Percentiles rank a stretch among this genome's conserved stretches.
These are phyloP conservation scores for Uropetala carovei DNA, from an alignment of 2,888 invertebrate genomes.

Conservation along the genomic window DNA sequence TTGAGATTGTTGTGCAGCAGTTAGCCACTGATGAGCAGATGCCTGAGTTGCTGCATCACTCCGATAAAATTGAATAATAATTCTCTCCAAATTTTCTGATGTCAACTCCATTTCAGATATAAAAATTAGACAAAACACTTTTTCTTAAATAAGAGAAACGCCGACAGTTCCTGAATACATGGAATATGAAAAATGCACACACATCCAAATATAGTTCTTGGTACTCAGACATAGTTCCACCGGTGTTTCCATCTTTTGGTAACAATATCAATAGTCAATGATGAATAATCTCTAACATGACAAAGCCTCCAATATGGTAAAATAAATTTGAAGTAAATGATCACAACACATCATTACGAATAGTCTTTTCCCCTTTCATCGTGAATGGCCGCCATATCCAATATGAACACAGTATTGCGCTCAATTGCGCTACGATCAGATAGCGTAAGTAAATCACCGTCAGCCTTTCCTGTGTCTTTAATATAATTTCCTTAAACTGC, in stretches of 20 bases:
- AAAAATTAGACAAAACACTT: not conserved
- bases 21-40: conserved; percentile 90
- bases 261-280: not conserved
- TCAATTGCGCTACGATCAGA: not conserved
- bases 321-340: too few relatives aligned
- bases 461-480: too few relatives aligned
- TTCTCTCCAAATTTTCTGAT: conserved; percentile 82
- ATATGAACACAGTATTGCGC: not conserved
- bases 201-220: not conserved
- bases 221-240: not conserved
- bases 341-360: not conserved
- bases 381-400: not conserved
- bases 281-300: not conserved
- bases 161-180: not conserved
- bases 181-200: not conserved
- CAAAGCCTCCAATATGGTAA: not conserved
- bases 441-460: too few relatives aligned
- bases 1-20: conserved; percentile 88
- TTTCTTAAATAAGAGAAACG: not conserved
- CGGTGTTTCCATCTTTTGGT: not conserved
- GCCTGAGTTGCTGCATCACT: conserved; percentile 80
- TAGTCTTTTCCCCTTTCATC: not conserved
- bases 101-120: conserved; percentile 76
- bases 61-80: conserved; percentile 81
- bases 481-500: too few relatives aligned